Conservation (phyloP, 1,140 invertebrate species). For the Gonatopus flavifemur region DNA sequence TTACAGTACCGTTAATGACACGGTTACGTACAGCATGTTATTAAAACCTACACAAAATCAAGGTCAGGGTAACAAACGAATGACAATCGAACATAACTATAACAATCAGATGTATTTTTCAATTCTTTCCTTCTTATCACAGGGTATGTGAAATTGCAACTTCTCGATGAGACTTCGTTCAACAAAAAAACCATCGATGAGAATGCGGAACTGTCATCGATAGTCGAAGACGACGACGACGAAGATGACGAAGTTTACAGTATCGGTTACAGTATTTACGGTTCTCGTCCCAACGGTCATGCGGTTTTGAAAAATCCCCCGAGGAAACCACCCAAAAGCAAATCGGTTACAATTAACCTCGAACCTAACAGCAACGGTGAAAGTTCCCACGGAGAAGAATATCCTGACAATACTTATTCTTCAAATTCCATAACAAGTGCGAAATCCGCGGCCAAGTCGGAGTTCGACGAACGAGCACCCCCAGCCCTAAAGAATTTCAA, state of each 20-base stretch:
- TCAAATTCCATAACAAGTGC: too few relatives aligned
- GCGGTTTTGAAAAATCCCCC: too few relatives aligned
- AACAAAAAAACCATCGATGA: conserved; percentile 47
- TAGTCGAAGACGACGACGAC: conserved; percentile 22
- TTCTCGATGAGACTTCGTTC: conserved; percentile 50
- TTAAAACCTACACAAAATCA: conserved; percentile 65
- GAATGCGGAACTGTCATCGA: conserved; percentile 17
- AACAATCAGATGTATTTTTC: neutral
- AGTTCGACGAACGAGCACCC: conserved; percentile 6
- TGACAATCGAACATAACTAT: too few relatives aligned
- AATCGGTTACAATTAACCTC: too few relatives aligned
- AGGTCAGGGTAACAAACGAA: conserved; percentile 49
- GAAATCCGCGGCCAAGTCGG: conserved; percentile 11
- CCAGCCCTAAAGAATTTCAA: conserved; percentile 4
- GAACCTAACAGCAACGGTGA: too few relatives aligned
- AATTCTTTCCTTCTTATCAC: conserved; percentile 19
- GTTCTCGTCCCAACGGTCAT: neutral
- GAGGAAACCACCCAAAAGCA: too few relatives aligned
- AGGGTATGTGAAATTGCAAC: conserved; percentile 63
- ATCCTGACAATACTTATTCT: too few relatives aligned
- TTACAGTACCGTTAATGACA: conserved; percentile 65
- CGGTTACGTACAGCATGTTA: conserved; percentile 65
- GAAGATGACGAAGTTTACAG: conserved; percentile 27
- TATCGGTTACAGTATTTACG: conserved; percentile 29
- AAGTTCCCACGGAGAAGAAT: too few relatives aligned